phyloP scores from a whole-genome alignment of 1,140 invertebrate genomes.

The Drosophila takahashii region DNA sequence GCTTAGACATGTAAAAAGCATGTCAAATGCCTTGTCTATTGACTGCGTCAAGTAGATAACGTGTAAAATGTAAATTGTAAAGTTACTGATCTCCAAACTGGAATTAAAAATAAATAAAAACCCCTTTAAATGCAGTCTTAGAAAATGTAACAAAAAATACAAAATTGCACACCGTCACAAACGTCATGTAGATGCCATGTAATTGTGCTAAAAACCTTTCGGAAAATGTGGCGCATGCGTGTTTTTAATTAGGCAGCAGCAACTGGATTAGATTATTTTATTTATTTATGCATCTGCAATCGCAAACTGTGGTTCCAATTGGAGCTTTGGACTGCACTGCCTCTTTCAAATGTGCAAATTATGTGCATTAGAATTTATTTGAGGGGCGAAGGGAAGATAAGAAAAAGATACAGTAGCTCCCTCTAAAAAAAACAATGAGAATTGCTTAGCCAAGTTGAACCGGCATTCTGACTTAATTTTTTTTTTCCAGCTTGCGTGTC shows the following conservation, averaged over 20 bases:
- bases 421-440: slow-evolving; percentile 37
- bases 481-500: slow-evolving; percentile 31
- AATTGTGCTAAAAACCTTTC: slow-evolving; percentile 2
- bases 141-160: neutral
- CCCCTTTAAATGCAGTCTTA: neutral
- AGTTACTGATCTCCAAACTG: neutral
- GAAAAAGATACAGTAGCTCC: slow-evolving; percentile 22
- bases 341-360: slow-evolving; percentile 65
- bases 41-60: neutral
- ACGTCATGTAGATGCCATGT: slow-evolving; percentile 6
- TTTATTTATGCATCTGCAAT: slow-evolving; percentile 41
- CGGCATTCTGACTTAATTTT: slow-evolving; percentile 28
- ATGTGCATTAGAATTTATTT: slow-evolving; percentile 46
- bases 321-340: slow-evolving; percentile 44
- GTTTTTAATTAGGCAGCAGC: slow-evolving; percentile 24
- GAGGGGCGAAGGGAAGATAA: neutral
- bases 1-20: slow-evolving; percentile 15
- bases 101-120: neutral
- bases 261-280: slow-evolving; percentile 34
- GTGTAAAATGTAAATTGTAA: neutral
- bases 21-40: neutral
- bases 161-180: neutral
- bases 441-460: slow-evolving; percentile 72
- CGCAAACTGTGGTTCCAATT: slow-evolving; percentile 22
- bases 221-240: slow-evolving; percentile 46